Evolutionary conservation across 2,888 invertebrate species (phyloP), one percentile per base, ranked within the genome.

Genomic region (Agrochola macilenta): DNA sequence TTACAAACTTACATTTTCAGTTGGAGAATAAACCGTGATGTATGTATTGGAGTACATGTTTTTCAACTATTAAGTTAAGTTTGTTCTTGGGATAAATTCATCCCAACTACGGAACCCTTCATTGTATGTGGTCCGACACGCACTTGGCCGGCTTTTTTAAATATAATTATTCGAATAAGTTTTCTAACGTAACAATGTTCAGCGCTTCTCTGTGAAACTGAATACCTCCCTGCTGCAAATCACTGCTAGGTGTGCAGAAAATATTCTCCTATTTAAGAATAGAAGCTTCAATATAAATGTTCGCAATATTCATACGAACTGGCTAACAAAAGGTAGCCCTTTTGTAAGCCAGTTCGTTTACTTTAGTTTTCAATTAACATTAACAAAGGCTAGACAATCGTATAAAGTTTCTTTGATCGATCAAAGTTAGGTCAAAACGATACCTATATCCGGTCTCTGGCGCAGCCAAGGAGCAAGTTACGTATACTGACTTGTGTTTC

Each of bases 381-480:
- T 68, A 63, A 66, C 68, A 57, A 68, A 71, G 11, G 26, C 52
- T 76, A 14, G 17, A 76, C n/a, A 54, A 57, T 60, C 52, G 14
- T 43, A 7, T 35, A 58, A 46, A 63, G 52, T 63, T 54, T 52
- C 43, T 64, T 69, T 76, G 60, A 69, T 65, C 30, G 52, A 72
- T 57, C 17, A 69, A 69, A 69, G 54, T 74, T 30, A 66, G 39
- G 14, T 72, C 58, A 58, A 68, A 57, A 54, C 23, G n/a, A 54
- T 64, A n/a, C n/a, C n/a, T n/a, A 30, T 11, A 64, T 74, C 26
- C 58, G 61, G n/a, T 66, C 1, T 52, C 49, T 78, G 82, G 82
- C 82, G 5, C 11, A 49, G 66, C 73, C 74, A 71, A 71, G 3
- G 17, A 69, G 17, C 63, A 11, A 70, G 14, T 58, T 63, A 58